Percentiles rank a stretch among this genome's conserved stretches.
These are phyloP conservation scores for Branchellion lobata DNA, from an alignment of 2,888 invertebrate species.

Conservation along the genomic window DNA sequence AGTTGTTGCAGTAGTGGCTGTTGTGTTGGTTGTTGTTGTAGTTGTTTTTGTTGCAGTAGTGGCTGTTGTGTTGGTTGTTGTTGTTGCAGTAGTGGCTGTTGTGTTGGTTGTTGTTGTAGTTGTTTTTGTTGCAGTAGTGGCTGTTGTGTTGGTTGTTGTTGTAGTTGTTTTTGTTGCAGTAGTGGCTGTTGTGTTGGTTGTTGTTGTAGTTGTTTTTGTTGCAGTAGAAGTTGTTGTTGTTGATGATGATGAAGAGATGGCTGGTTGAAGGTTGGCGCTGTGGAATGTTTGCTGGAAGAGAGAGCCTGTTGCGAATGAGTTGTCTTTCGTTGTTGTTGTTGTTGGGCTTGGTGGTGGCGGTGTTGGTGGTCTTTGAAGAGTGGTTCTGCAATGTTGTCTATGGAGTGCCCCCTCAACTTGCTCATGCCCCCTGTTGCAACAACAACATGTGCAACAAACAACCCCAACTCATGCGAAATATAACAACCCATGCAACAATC, in stretches of 20 bases:
- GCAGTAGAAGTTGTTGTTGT: background rate
- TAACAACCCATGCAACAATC: background rate
- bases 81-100: background rate
- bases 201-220: background rate
- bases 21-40: background rate
- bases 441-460: no score
- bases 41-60: background rate
- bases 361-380: background rate
- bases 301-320: conserved; percentile 7
- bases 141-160: background rate
- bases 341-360: background rate
- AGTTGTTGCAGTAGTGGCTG: background rate
- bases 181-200: background rate
- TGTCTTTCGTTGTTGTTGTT: background rate
- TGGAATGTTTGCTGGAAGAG: background rate
- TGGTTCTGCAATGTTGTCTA: background rate
- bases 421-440: background rate
- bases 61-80: background rate
- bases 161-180: background rate
- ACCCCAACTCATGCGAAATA: no score
- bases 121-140: background rate
- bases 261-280: background rate
- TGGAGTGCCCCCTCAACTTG: background rate
- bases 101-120: background rate
- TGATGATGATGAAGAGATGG: background rate